These are phyloP conservation scores for Pissodes strobi DNA, from an alignment of 1,140 invertebrate genomes.

Conservation along the genomic window DNA sequence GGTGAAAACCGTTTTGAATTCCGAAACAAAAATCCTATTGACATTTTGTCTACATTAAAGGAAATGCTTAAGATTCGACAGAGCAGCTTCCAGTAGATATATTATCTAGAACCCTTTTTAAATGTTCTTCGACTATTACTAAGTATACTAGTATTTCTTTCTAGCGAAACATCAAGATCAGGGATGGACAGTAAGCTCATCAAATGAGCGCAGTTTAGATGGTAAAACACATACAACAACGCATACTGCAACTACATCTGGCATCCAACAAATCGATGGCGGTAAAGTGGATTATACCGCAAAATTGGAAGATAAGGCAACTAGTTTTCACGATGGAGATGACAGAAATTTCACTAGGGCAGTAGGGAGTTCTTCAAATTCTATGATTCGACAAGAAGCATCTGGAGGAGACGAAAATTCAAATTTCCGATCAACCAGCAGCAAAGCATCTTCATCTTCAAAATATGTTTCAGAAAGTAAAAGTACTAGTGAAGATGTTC, in stretches of 20 bases:
- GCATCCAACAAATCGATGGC: slow-evolving; percentile 63
- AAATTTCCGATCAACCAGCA: slow-evolving; percentile 57
- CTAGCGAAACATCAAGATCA: slow-evolving; percentile 44
- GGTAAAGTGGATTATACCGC: slow-evolving; percentile 64
- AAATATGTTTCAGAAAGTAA: slow-evolving; percentile 45
- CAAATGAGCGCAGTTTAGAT: slow-evolving; percentile 56
- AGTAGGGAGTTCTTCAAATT: slow-evolving; percentile 61
- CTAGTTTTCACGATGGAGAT: slow-evolving; percentile 64
- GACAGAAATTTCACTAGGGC: slow-evolving; percentile 65
- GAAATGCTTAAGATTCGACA: no score
- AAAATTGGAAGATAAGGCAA: slow-evolving; percentile 62
- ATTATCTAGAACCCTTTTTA: no score
- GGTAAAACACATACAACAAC: slow-evolving; percentile 55
- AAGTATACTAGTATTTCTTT: not conserved
- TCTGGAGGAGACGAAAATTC: slow-evolving; percentile 61
- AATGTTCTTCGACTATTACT: no score
- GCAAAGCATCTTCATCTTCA: slow-evolving; percentile 54
- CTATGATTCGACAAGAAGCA: slow-evolving; percentile 65
- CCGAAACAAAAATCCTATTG: no score
- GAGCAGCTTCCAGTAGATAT: no score
- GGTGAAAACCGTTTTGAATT: no score
- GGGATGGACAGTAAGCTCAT: slow-evolving; percentile 58
- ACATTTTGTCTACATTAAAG: no score
- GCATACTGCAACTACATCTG: slow-evolving; percentile 54
- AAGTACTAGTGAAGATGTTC: slow-evolving; percentile 32